Evolutionary conservation across 2,113 vertebrate genomes (phyloP).

Genomic region (Oreochromis tanganicae): DNA sequence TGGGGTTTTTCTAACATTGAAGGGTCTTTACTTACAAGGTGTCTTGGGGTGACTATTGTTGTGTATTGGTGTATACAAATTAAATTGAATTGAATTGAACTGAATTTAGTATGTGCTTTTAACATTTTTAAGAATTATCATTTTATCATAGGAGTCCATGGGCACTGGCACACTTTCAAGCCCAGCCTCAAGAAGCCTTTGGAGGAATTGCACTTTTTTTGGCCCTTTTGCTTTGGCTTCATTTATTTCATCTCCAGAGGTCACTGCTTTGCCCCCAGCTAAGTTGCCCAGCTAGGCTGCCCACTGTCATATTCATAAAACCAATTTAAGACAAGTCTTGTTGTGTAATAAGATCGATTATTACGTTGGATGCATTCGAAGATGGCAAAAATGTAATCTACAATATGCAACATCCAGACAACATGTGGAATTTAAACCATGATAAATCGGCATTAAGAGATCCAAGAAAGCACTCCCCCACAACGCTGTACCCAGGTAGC

Average conservation of each 20-base stretch:
- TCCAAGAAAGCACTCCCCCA: background rate
- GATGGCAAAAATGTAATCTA: background rate
- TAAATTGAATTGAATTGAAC: background rate
- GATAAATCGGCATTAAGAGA: background rate
- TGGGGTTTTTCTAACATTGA: background rate
- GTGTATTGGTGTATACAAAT: background rate
- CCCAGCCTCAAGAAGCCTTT: background rate
- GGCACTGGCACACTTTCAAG: background rate
- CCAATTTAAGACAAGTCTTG: background rate
- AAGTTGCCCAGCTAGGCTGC: background rate
- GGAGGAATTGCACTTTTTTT: background rate
- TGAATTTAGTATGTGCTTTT: fast-evolving
- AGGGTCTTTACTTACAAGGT: background rate
- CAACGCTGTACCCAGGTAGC: background rate
- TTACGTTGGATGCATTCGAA: background rate
- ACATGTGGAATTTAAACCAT: background rate
- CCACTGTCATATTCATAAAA: background rate
- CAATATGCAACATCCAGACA: background rate
- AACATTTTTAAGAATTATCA: fast-evolving
- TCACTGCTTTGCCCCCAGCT: background rate
- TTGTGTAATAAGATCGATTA: background rate
- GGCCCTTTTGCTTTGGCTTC: background rate
- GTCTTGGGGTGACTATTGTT: background rate
- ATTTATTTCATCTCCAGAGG: background rate
- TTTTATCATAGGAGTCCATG: background rate